Evolutionary conservation across 2,888 invertebrate genomes (phyloP).

Genomic region (Polyommatus icarus): DNA sequence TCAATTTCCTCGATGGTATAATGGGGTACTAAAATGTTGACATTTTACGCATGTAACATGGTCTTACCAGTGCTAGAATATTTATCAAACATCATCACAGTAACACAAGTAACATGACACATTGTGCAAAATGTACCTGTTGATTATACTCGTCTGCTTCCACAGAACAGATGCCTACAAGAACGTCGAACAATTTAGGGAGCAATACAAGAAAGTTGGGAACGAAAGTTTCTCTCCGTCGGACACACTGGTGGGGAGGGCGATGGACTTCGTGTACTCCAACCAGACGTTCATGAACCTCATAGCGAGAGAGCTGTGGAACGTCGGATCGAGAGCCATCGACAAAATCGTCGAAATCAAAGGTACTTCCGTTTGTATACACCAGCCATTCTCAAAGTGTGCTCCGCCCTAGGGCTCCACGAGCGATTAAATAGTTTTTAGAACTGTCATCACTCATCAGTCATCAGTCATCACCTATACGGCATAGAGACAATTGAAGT

Average conservation of each 20-base stretch:
- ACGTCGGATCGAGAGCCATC: slow-evolving; percentile 61
- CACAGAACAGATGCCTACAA: slow-evolving; percentile 52
- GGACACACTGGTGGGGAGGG: slow-evolving; percentile 60
- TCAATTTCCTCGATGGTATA: no score
- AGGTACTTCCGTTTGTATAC: slow-evolving; percentile 40
- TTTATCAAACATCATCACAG: neutral
- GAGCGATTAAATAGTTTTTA: no score
- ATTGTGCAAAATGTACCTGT: slow-evolving; percentile 36
- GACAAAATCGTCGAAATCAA: slow-evolving; percentile 61
- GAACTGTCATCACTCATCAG: no score
- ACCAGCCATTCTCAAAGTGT: no score
- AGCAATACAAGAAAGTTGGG: slow-evolving; percentile 49
- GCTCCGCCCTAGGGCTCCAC: no score
- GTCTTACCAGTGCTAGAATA: neutral
- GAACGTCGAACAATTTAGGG: slow-evolving; percentile 51
- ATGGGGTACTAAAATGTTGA: no score
- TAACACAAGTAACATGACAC: neutral
- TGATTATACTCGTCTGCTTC: neutral
- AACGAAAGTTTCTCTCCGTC: slow-evolving; percentile 51
- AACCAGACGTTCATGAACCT: slow-evolving; percentile 66
- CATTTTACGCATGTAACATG: neutral
- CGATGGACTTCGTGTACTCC: slow-evolving; percentile 67
- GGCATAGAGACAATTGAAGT: no score
- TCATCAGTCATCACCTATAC: no score
- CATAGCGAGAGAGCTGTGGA: slow-evolving; percentile 66